These are phyloP conservation scores for Sphyrna mokarran DNA, from an alignment of 2,113 vertebrate genomes.

Conservation along the genomic window DNA sequence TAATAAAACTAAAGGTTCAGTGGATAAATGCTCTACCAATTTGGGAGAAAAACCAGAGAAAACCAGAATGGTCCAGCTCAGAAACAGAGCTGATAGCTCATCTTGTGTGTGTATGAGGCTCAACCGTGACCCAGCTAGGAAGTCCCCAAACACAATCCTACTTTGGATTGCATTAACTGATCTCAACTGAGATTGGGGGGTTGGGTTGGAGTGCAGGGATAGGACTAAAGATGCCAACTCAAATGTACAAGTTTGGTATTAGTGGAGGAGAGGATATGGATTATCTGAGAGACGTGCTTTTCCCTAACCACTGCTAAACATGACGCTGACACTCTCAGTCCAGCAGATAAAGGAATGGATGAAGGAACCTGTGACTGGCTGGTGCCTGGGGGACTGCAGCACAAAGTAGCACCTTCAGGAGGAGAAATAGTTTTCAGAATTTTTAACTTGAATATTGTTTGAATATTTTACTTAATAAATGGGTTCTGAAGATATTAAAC, in stretches of 20 bases:
- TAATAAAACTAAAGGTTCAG: neutral
- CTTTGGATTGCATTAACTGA: neutral
- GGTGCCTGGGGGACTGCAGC: neutral
- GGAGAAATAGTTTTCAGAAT: neutral
- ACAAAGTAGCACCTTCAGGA: neutral
- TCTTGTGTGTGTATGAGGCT: neutral
- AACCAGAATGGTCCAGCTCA: neutral
- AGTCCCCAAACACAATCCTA: neutral
- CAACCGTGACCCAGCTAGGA: neutral
- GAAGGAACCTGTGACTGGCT: neutral
- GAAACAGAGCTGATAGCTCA: neutral
- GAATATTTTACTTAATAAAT: neutral
- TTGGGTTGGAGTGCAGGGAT: neutral
- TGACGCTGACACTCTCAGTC: neutral
- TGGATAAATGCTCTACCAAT: neutral
- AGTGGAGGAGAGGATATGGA: neutral
- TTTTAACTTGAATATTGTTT: neutral
- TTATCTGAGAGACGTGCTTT: neutral
- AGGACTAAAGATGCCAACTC: neutral
- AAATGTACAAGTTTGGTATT: neutral
- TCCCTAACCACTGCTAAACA: neutral
- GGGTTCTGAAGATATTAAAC: neutral
- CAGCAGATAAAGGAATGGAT: neutral
- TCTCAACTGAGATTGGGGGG: neutral
- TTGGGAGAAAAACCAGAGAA: too few relatives aligned